Evolutionary conservation across 2,888 invertebrate genomes (phyloP).

Genomic region (Embidobia sp.): DNA sequence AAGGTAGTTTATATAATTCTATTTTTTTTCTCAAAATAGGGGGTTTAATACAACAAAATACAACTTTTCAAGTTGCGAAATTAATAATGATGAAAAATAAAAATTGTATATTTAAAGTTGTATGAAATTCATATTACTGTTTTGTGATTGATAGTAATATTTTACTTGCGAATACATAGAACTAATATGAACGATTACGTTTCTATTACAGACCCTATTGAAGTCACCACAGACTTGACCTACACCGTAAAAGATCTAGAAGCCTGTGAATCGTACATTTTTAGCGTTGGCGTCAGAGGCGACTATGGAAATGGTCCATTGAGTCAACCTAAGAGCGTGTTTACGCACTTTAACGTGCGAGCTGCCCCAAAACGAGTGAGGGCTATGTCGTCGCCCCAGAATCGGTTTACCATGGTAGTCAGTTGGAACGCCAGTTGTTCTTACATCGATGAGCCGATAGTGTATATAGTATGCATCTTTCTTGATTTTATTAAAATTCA

Average conservation of each 20-base stretch:
- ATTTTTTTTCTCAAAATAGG: too few relatives aligned
- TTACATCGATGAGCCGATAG: conserved; percentile 81
- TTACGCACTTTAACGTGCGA: conserved; percentile 85
- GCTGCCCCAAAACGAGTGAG: conserved; percentile 87
- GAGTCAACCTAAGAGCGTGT: conserved; percentile 82
- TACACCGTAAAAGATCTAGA: conserved; percentile 85
- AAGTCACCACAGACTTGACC: conserved; percentile 83
- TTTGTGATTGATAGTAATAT: background rate
- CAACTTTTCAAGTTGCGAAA: too few relatives aligned
- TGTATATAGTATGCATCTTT: conserved; percentile 87
- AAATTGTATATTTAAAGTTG: too few relatives aligned
- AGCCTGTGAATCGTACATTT: conserved; percentile 89
- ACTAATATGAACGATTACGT: background rate
- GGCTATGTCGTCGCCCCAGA: conserved; percentile 80
- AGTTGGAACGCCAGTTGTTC: conserved; percentile 89
- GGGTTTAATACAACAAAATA: too few relatives aligned
- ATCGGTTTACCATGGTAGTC: conserved; percentile 83
- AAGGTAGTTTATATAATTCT: too few relatives aligned
- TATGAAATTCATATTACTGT: too few relatives aligned
- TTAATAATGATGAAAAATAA: too few relatives aligned
- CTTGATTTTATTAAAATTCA: too few relatives aligned
- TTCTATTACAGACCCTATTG: conserved; percentile 79
- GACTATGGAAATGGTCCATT: conserved; percentile 87
- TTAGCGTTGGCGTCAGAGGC: conserved; percentile 86
- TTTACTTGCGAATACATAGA: background rate